Evolutionary conservation across 2,888 invertebrate genomes (phyloP).

Genomic region (Ceriagrion tenellum): DNA sequence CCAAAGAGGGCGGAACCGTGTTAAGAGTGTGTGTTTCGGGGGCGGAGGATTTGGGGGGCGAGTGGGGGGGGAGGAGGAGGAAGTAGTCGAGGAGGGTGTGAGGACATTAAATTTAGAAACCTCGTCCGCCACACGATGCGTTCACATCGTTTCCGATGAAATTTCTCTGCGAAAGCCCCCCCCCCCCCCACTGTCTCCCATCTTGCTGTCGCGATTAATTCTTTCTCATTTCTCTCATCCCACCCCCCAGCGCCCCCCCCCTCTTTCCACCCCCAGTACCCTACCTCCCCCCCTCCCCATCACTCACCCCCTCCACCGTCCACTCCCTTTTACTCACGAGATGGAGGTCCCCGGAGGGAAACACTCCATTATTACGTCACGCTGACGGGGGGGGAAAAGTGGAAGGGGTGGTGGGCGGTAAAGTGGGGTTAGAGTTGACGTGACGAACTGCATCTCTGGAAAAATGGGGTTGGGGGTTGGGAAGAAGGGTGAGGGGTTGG

Average conservation of each 20-base stretch:
- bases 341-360: not conserved
- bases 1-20: not conserved
- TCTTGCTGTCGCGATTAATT: constrained; percentile 18
- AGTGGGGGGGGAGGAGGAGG: too few relatives aligned
- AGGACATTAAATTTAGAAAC: not conserved
- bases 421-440: not conserved
- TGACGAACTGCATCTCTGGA: not conserved
- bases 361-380: constrained; percentile 3
- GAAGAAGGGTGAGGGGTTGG: not conserved
- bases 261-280: not conserved
- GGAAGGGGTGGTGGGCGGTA: not conserved
- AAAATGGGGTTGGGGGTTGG: too few relatives aligned
- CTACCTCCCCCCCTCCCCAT: not conserved
- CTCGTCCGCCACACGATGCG: not conserved
- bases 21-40: not conserved
- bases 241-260: not conserved
- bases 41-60: not conserved
- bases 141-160: constrained; percentile 15
- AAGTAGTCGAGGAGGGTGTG: too few relatives aligned
- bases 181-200: too few relatives aligned
- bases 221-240: not conserved
- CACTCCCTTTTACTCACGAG: not conserved
- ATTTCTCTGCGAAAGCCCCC: not conserved
- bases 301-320: not conserved
- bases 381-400: not conserved